Base-by-base conservation (phyloP, 2,113 vertebrate species). In the Danionella cerebrum region DNA sequence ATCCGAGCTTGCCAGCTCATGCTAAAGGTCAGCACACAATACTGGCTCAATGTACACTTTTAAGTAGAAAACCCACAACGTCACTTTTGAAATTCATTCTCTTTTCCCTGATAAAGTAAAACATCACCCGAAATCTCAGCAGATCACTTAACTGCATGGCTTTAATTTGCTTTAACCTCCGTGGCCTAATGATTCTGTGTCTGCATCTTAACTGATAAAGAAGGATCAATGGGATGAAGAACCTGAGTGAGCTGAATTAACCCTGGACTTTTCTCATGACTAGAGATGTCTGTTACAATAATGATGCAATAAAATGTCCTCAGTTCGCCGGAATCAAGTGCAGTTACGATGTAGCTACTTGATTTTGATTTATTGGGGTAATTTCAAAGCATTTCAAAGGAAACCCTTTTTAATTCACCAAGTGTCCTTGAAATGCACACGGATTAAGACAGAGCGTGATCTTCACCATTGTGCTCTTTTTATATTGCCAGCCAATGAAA, bases 181-280 rank as follows among this genome's bases (percentile, higher is more conserved):
- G 18, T 27, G n/a, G 31, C 35, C 21, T 63, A 47, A 70, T 55
- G 27, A 70, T 38, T 52, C 39, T 55, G 29, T 21, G 48, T 38
- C 14, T 58, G 44, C 53, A 35, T 21, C 36, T 14, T 48, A 45
- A 39, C 52, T 65, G 67, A 69, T 73, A 58, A 64, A 65, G 36
- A 55, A 47, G 27, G 42, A 69, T 59, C 27, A 24, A 35, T 38
- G 24, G 4, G 9, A 38, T 19, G 27, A 33, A 65, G 2, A 44
- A 53, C 44, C 27, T 13, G 21, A 69, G 52, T 8, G 21, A 31
- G 33, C 9, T 3, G 58, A 69, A 52, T 59, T 45, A 47, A 18
- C 67, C 47, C 35, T 5, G 8, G 41, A 54, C 14, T 51, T 35
- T 51, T 6, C 22, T 42, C 13, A 13, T 38, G 59, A 33, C 22